Evolutionary conservation across 2,797 vertebrate species (phyloP).

Genomic region (Mus caroli): DNA sequence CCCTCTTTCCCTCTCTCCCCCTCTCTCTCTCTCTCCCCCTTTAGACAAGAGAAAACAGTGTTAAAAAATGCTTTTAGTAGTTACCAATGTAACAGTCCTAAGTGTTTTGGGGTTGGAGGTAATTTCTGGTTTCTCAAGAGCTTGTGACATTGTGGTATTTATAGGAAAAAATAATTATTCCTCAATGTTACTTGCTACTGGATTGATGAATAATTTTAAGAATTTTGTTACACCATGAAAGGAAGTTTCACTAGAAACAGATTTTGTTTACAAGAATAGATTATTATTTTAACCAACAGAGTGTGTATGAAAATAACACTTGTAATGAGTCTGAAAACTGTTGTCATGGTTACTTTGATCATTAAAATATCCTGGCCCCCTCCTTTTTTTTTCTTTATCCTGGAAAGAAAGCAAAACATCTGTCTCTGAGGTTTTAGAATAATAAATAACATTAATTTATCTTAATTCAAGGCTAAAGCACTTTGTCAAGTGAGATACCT

Average conservation of each 20-base stretch:
- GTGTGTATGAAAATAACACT: slow-evolving; percentile 73
- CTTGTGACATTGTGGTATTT: not conserved
- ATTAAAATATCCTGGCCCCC: slow-evolving; percentile 8
- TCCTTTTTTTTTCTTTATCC: slow-evolving; percentile 42
- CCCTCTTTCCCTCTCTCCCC: too few relatives aligned
- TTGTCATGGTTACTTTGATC: slow-evolving; percentile 74
- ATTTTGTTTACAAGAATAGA: slow-evolving; percentile 67
- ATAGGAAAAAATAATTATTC: slow-evolving; percentile 50
- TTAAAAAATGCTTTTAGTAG: not conserved
- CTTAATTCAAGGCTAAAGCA: slow-evolving; percentile 41
- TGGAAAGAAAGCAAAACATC: slow-evolving; percentile 74
- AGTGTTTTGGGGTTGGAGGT: not conserved
- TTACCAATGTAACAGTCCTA: not conserved
- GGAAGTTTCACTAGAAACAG: slow-evolving; percentile 41
- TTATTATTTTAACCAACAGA: slow-evolving; percentile 76
- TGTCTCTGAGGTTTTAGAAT: slow-evolving; percentile 66
- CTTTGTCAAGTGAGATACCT: slow-evolving; percentile 60
- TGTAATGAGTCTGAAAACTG: slow-evolving; percentile 66
- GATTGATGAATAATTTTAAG: slow-evolving; percentile 65
- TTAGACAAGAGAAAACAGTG: not conserved
- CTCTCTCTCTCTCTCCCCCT: not conserved
- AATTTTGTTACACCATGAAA: slow-evolving; percentile 51
- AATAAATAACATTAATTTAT: slow-evolving; percentile 54
- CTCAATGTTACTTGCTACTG: slow-evolving; percentile 45
- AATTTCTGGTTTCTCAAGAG: not conserved